Base-by-base conservation (phyloP, 1,140 invertebrate species). In the Anastatus disparis region DNA sequence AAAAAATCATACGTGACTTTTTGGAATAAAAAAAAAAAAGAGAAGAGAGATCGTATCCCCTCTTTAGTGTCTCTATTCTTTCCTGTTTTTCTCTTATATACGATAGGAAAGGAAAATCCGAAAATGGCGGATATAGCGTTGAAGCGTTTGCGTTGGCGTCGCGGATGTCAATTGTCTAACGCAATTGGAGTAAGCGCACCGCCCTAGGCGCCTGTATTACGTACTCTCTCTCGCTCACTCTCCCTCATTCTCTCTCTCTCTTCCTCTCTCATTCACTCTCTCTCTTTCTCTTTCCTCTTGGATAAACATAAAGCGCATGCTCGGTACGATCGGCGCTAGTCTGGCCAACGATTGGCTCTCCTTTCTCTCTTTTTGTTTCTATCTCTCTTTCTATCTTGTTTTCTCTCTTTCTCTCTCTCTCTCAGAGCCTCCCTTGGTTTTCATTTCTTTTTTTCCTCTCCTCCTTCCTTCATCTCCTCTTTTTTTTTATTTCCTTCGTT, bases 261-360 rank as follows among this genome's bases (percentile, higher is more conserved):
- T n/a, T n/a, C n/a, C n/a, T n/a, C n/a, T n/a, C n/a, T n/a, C n/a
- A n/a, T n/a, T n/a, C n/a, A n/a, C n/a, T n/a, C n/a, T n/a, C n/a
- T n/a, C n/a, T n/a, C n/a, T n/a, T n/a, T n/a, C 53, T 62, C 70
- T 71, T 71, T 66, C 62, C 70, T 62, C 70, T 66, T 61, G 70
- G 70, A 71, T 71, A 71, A 71, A 71, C 62, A 71, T 53, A n/a
- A n/a, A n/a, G 70, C 70, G 70, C 70, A 66, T 66, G 62, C 70
- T 55, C 62, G 20, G 62, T n/a, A 71, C 27, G 58, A 64, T 64
- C 61, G 61, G 29, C 46, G 59, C n/a, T n/a, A n/a, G n/a, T n/a
- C n/a, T n/a, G n/a, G n/a, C n/a, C 69, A 58, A 65, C 61, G 61
- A 71, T 71, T 71, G 69, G 61, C 69, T 65, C 61, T 55, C 40